phyloP scores from a whole-genome alignment of 2,113 vertebrate species.

The Rhegmatorhina hoffmannsi region DNA sequence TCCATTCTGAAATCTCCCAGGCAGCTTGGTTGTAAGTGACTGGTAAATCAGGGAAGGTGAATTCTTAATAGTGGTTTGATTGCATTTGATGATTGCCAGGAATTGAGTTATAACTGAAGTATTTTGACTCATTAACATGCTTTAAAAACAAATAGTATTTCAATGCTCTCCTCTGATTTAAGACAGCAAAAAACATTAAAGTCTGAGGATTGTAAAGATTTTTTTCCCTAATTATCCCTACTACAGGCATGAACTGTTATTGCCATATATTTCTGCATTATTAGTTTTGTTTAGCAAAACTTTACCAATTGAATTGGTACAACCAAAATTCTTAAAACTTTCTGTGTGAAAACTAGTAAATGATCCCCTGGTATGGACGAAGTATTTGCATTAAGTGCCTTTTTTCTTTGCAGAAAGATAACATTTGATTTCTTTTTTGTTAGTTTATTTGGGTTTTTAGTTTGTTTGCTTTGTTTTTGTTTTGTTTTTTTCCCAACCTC shows the following conservation, averaged over 20 bases:
- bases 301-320: not conserved
- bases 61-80: not conserved
- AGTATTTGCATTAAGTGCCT: not conserved
- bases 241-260: not conserved
- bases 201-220: not conserved
- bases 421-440: not conserved
- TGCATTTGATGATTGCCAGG: not conserved
- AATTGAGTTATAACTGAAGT: not conserved
- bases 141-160: not conserved
- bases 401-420: not conserved
- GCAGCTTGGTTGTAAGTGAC: not conserved
- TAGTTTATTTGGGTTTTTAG: not conserved
- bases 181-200: not conserved
- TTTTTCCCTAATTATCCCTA: not conserved
- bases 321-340: rapidly evolving
- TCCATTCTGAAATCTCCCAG: not conserved
- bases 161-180: not conserved
- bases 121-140: not conserved
- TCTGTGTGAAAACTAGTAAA: not conserved
- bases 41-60: not conserved
- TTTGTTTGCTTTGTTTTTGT: too few relatives aligned
- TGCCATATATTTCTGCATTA: not conserved
- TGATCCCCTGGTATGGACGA: not conserved
- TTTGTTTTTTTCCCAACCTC: not conserved
- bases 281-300: not conserved